Conservation (phyloP, 2,888 invertebrate species). For the Auanema freiburgensis region DNA sequence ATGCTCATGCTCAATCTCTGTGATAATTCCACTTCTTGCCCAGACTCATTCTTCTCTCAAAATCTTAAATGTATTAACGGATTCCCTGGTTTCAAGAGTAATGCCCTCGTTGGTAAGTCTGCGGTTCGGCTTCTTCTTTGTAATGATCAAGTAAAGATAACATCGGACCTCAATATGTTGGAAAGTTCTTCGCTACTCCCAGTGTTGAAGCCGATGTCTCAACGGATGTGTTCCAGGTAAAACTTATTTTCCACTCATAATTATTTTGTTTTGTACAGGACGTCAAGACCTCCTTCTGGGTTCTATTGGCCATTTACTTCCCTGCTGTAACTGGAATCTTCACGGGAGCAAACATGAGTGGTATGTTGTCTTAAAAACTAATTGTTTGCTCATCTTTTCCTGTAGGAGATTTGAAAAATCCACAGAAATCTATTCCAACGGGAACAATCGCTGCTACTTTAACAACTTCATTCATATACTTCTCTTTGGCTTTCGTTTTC, state of each 20-base stretch:
- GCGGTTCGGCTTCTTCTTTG: background rate
- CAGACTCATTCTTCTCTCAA: constrained; percentile 6
- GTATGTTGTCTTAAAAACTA: constrained; percentile 18
- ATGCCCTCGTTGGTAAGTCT: constrained; percentile 73
- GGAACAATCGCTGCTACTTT: constrained; percentile 95
- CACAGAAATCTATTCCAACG: constrained; percentile 94
- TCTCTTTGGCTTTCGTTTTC: constrained; percentile 80
- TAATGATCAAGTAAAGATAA: constrained; percentile 33
- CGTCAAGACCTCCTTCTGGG: constrained; percentile 88
- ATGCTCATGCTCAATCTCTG: constrained; percentile 20
- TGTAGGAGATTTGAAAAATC: constrained; percentile 84
- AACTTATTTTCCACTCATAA: background rate
- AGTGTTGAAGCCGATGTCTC: constrained; percentile 27
- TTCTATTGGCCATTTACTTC: constrained; percentile 96
- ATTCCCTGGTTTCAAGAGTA: constrained; percentile 87
- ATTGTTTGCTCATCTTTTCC: too few relatives aligned
- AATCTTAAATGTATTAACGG: constrained; percentile 74
- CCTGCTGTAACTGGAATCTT: constrained; percentile 99
- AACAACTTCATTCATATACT: constrained; percentile 92
- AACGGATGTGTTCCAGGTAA: constrained; percentile 68
- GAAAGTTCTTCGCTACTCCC: constrained; percentile 27
- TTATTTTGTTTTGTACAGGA: constrained; percentile 73
- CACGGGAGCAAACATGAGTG: constrained; percentile 98
- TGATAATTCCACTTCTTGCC: background rate
- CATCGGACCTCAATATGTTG: constrained; percentile 42